These are phyloP conservation scores for Chiroxiphia lanceolata DNA, from an alignment of 2,797 vertebrate genomes.

Conservation along the genomic window DNA sequence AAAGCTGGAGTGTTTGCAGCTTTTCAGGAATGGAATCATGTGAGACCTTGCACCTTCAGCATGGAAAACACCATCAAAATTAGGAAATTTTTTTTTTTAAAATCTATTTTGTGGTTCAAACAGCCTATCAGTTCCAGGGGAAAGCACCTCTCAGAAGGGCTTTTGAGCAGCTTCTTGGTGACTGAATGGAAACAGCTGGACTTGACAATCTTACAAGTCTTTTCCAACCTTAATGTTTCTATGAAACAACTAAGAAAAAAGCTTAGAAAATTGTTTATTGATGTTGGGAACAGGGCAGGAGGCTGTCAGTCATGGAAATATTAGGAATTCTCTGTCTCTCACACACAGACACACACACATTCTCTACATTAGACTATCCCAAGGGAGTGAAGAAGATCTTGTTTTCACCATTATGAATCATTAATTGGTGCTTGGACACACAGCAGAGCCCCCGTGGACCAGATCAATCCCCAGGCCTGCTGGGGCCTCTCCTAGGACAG, in stretches of 20 bases:
- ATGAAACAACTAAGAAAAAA: neutral
- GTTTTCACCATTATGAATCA: neutral
- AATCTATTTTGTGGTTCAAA: neutral
- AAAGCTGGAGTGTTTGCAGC: neutral
- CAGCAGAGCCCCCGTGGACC: neutral
- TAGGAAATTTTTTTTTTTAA: neutral
- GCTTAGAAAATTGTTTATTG: neutral
- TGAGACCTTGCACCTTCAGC: neutral
- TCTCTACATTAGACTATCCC: neutral
- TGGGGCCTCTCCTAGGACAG: neutral
- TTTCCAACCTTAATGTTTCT: neutral
- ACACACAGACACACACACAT: neutral
- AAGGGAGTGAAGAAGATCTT: neutral
- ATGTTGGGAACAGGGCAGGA: neutral
- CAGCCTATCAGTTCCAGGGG: neutral
- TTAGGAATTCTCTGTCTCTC: neutral
- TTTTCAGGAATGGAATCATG: neutral
- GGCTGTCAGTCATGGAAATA: neutral
- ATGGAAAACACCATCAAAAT: neutral
- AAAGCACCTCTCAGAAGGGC: fast-evolving
- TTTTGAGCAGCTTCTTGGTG: neutral
- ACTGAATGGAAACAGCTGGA: neutral
- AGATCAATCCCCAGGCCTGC: neutral
- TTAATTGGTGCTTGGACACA: neutral
- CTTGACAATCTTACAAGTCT: neutral